Percentiles rank a stretch among this genome's conserved stretches.
These are phyloP conservation scores for Tamias sibiricus DNA, from an alignment of 2,113 vertebrate genomes.

Conservation along the genomic window DNA sequence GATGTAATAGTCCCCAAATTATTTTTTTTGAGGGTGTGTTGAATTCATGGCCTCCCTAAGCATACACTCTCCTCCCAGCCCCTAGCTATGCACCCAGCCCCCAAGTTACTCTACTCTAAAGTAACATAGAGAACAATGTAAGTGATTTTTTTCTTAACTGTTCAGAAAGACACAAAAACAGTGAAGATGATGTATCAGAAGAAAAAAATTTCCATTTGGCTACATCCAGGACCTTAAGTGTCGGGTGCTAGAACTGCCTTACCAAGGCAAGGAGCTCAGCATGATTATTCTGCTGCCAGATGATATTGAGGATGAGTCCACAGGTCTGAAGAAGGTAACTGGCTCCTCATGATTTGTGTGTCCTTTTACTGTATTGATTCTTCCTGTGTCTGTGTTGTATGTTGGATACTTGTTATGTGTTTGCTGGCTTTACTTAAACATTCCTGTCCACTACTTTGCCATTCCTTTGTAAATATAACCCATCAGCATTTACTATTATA, in stretches of 20 bases:
- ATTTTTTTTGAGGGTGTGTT: too few relatives aligned
- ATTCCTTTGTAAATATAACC: background rate
- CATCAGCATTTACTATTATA: background rate
- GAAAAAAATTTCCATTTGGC: constrained; percentile 87
- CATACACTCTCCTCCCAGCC: too few relatives aligned
- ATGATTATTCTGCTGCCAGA: constrained; percentile 95
- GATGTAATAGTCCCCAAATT: background rate
- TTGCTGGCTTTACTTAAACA: too few relatives aligned
- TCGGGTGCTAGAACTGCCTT: constrained; percentile 93
- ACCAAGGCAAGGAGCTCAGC: constrained; percentile 89
- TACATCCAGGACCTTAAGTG: constrained; percentile 87
- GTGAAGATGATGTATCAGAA: constrained; percentile 96
- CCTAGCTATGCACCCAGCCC: background rate
- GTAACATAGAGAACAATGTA: background rate
- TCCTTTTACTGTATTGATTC: rapidly evolving
- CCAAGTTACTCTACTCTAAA: background rate
- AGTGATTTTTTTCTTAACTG: constrained; percentile 26
- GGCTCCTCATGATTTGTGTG: rapidly evolving
- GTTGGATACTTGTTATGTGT: background rate
- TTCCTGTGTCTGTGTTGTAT: too few relatives aligned
- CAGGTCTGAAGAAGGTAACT: constrained; percentile 90
- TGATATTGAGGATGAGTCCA: constrained; percentile 85
- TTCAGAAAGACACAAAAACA: constrained; percentile 89
- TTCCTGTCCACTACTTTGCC: background rate
- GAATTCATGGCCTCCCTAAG: background rate